These are phyloP conservation scores for Calephelis virginiensis DNA, from an alignment of 1,140 invertebrate genomes.

Conservation along the genomic window DNA sequence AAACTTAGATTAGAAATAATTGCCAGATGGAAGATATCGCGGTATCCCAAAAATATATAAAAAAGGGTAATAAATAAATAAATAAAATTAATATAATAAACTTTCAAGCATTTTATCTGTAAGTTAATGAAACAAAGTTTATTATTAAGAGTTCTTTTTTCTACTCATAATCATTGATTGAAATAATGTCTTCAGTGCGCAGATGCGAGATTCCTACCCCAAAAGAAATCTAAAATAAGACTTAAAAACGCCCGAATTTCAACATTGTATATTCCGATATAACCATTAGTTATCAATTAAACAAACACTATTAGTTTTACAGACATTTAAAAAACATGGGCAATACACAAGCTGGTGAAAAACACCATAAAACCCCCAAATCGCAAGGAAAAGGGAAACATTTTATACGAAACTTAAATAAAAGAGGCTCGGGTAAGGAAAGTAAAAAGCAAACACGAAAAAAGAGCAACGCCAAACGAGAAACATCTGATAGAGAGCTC, in stretches of 20 bases:
- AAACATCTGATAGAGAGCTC: slow-evolving; percentile 52
- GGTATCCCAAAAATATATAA: neutral
- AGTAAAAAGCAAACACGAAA: slow-evolving; percentile 64
- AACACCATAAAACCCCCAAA: slow-evolving; percentile 70
- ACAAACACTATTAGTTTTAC: neutral
- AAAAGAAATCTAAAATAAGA: slow-evolving; percentile 1
- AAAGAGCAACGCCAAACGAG: slow-evolving; percentile 58
- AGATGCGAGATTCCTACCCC: neutral
- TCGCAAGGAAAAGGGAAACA: slow-evolving; percentile 72
- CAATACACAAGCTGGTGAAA: slow-evolving; percentile 71
- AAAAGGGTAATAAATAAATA: neutral
- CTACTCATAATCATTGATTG: neutral
- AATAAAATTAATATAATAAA: neutral
- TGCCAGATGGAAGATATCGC: neutral
- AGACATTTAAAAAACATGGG: slow-evolving; percentile 50
- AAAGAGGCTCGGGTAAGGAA: slow-evolving; percentile 58
- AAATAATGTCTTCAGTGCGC: neutral
- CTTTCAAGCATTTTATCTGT: neutral
- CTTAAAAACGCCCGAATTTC: neutral
- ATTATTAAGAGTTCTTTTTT: neutral
- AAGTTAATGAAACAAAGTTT: neutral
- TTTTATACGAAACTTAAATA: slow-evolving; percentile 70
- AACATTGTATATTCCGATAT: neutral
- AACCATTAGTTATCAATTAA: neutral
- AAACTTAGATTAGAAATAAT: neutral